A percentile compares a stretch with the other conserved stretches of the same genome.
Conservation (phyloP, 2,797 vertebrate species). For the Dallia pectoralis region DNA sequence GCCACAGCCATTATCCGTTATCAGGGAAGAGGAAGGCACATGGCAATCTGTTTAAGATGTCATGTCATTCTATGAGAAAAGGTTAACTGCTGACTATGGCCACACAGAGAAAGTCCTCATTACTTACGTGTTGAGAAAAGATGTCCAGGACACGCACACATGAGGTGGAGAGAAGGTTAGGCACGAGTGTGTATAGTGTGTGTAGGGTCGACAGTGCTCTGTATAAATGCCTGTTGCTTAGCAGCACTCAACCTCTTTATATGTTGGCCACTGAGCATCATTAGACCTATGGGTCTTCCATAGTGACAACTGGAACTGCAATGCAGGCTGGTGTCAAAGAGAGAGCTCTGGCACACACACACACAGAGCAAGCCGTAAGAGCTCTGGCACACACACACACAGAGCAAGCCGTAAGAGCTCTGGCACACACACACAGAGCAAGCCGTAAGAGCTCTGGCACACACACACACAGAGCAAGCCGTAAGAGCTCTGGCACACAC, state of each 20-base stretch:
- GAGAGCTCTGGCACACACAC: neutral
- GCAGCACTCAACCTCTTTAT: constrained; percentile 57
- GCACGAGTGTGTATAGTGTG: neutral
- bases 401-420: neutral
- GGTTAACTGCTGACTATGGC: constrained; percentile 1
- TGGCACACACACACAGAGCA: neutral
- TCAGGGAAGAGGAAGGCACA: constrained; percentile 1
- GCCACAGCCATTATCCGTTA: neutral
- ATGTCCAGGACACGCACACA: no score
- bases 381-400: constrained; percentile 2
- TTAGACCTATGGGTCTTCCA: constrained; percentile 46
- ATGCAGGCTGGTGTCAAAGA: constrained; percentile 25
- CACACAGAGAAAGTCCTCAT: neutral
- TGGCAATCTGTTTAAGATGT: constrained; percentile 36
- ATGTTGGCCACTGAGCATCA: constrained; percentile 55
- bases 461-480: neutral
- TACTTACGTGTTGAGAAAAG: neutral
- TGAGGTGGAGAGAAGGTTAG: no score
- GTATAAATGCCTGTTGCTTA: constrained; percentile 63
- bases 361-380: neutral
- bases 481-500: neutral
- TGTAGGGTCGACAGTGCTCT: neutral
- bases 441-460: neutral
- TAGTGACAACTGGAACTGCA: constrained; percentile 48
- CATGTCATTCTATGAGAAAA: constrained; percentile 52